Conservation (phyloP, 2,888 invertebrate species). For the Pseudoips prasinana region DNA sequence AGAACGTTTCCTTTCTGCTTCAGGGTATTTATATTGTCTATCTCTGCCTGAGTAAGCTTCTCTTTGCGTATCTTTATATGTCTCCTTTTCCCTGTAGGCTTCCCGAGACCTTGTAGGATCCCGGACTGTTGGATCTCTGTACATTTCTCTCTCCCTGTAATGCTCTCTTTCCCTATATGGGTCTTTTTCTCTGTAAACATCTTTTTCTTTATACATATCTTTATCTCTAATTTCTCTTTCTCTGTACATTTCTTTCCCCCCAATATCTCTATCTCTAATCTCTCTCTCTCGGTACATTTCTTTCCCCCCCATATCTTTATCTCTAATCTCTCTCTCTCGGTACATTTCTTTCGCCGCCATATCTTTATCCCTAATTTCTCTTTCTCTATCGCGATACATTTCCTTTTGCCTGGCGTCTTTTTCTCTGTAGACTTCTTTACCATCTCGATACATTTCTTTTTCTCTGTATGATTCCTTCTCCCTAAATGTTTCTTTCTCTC, state of each 20-base stretch:
- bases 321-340: slow-evolving; percentile 59
- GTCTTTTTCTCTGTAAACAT: slow-evolving; percentile 65
- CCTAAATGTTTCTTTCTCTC: slow-evolving; percentile 56
- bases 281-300: slow-evolving; percentile 68
- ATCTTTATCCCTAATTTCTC: slow-evolving; percentile 45
- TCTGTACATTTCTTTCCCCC: slow-evolving; percentile 63
- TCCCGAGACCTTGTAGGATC: slow-evolving; percentile 54
- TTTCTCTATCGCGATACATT: slow-evolving; percentile 60
- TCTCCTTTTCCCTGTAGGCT: slow-evolving; percentile 57
- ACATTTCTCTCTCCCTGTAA: slow-evolving; percentile 60
- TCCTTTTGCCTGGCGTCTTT: slow-evolving; percentile 62
- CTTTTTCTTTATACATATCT: slow-evolving; percentile 64
- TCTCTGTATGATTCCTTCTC: slow-evolving; percentile 54
- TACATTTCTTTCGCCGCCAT: slow-evolving; percentile 59
- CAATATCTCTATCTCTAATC: slow-evolving; percentile 57
- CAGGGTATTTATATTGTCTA: slow-evolving; percentile 64
- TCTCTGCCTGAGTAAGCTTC: slow-evolving; percentile 61
- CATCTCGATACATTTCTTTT: slow-evolving; percentile 51
- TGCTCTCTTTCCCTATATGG: slow-evolving; percentile 68
- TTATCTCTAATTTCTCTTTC: slow-evolving; percentile 66
- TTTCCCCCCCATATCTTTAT: slow-evolving; percentile 63
- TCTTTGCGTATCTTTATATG: slow-evolving; percentile 38
- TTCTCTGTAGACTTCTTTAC: slow-evolving; percentile 46
- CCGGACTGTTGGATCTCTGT: slow-evolving; percentile 56
- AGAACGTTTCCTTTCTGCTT: slow-evolving; percentile 59